phyloP scores from a whole-genome alignment of 2,888 invertebrate genomes.

The Drosophila basisetae region DNA sequence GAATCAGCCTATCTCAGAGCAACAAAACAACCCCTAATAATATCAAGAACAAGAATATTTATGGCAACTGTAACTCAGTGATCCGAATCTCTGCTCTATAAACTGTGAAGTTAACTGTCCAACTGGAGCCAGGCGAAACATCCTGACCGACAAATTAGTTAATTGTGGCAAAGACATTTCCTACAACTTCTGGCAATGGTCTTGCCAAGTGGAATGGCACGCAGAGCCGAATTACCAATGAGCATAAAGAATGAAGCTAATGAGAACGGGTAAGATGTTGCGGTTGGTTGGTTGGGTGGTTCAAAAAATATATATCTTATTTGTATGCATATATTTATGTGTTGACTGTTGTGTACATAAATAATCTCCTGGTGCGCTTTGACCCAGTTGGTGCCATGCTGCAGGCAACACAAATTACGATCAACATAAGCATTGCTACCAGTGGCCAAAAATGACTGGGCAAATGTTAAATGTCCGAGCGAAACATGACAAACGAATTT shows the following conservation, averaged over 20 bases:
- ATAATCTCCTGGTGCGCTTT: constrained; percentile 49
- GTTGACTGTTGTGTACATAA: constrained; percentile 45
- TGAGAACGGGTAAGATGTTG: background rate
- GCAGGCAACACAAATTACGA: constrained; percentile 55
- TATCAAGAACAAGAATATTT: constrained; percentile 16
- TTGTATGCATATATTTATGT: constrained; percentile 34
- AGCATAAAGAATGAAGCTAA: constrained; percentile 12
- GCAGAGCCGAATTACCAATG: constrained; percentile 34
- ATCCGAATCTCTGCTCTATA: constrained; percentile 28
- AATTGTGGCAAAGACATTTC: constrained; percentile 41
- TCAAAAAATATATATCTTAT: background rate
- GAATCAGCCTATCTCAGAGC: background rate
- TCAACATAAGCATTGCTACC: constrained; percentile 32
- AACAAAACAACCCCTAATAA: background rate
- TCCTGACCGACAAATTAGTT: constrained; percentile 36
- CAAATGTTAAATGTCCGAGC: constrained; percentile 22
- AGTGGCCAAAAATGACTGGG: constrained; percentile 13
- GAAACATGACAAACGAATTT: constrained; percentile 37
- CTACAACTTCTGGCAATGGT: constrained; percentile 25
- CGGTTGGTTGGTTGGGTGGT: background rate
- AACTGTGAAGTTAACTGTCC: constrained; percentile 35
- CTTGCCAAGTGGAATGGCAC: background rate
- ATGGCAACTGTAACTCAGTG: constrained; percentile 38
- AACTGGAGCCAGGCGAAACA: constrained; percentile 13
- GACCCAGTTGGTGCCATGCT: constrained; percentile 44